Evolutionary conservation across 1,140 invertebrate genomes (phyloP), one percentile per base, ranked within the genome.

Genomic region (Oscheius sp.): DNA sequence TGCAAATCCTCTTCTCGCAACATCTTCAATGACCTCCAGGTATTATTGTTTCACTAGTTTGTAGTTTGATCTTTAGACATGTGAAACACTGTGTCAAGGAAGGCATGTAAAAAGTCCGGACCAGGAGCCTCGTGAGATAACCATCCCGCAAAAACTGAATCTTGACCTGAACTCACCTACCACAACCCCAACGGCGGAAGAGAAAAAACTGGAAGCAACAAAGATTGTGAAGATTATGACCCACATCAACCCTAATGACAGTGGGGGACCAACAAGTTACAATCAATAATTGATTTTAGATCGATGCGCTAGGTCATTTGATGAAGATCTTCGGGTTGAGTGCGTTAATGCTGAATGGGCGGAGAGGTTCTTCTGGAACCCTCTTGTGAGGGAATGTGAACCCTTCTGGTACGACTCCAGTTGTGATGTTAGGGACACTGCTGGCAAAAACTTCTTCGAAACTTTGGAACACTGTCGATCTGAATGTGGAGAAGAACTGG

Each of bases 1-100:
- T 80, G 79, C 62, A 77, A 78, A 45, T 52, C 76, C n/a, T 67
- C 42, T 13, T 79, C 73, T 32, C 46, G 80, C 52, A 80, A 80
- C 45, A 75, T 80, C n/a, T 80, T 81, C 64, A 42, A 55, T 0
- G 69, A 71, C 59, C 28, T 71, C 18, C 69, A 71, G 46, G 69
- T 71, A 63, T 10, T n/a, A 3, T 46, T n/a, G 7, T 7, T 42
- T 42, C 7, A 10, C 38, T 42, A n/a, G 13, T 59, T 20, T 59
- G 55, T 15, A 59, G 15, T 1, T 23, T 0, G 29, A 15, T 59
- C 29, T 55, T 68, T 13, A 70, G 68, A 70, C 68, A 2, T 70
- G 68, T 61, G 55, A 70, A 20, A 42, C 52, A 3, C 13, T 70
- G 3, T 70, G 68, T 70, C 7, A 70, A 59, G n/a, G 31, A 49